phyloP scores from a whole-genome alignment of 2,113 vertebrate species.

The Trogon melanurus region DNA sequence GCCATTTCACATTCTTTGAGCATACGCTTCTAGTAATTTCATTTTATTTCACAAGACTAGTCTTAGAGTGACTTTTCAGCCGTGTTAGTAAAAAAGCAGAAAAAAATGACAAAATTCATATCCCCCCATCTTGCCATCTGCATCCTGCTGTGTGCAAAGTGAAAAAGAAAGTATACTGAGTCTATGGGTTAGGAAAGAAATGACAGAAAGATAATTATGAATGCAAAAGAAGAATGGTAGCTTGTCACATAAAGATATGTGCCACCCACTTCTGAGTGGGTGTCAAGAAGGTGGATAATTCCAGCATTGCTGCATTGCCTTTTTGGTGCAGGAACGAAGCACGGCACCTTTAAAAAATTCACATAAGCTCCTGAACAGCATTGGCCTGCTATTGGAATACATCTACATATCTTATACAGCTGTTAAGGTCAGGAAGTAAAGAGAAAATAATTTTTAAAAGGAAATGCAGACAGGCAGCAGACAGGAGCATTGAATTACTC shows the following conservation, averaged over 20 bases:
- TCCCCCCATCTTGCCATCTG: not conserved
- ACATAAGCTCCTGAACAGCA: not conserved
- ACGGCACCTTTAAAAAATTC: not conserved
- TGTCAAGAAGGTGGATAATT: conserved; percentile 2
- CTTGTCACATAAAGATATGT: not conserved
- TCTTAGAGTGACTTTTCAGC: not conserved
- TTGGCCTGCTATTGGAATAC: not conserved
- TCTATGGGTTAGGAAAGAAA: not conserved
- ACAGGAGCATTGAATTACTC: not conserved
- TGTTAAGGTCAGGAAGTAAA: not conserved
- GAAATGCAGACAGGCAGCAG: not conserved
- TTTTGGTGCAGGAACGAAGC: not conserved
- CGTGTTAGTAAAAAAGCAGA: not conserved
- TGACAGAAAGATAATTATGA: not conserved
- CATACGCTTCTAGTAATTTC: not conserved
- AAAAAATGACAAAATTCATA: not conserved
- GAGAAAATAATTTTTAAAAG: not conserved
- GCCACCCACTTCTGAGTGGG: not conserved
- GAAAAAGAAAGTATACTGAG: not conserved
- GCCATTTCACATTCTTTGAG: not conserved
- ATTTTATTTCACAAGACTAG: not conserved
- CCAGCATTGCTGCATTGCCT: not conserved
- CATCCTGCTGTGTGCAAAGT: not conserved
- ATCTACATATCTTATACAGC: not conserved
- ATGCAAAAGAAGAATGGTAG: not conserved